A percentile compares a stretch with the other conserved stretches of the same genome.
Evolutionary conservation across 2,113 vertebrate genomes (phyloP).

Genomic region (Prionailurus bengalensis): DNA sequence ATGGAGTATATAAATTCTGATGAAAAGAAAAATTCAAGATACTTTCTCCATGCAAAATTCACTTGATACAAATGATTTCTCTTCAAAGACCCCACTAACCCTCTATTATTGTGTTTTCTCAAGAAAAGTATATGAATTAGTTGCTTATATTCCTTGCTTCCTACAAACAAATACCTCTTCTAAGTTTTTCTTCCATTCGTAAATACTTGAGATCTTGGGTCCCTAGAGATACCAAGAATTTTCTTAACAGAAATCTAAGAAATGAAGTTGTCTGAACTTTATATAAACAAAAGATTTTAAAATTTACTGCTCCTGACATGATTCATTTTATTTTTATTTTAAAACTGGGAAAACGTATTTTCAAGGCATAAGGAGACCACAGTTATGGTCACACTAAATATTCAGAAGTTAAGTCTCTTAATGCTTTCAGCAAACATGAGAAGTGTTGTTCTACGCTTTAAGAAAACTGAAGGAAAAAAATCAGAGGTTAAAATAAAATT

Average conservation of each 20-base stretch:
- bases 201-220: neutral
- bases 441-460: neutral
- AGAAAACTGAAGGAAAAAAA: slow-evolving; percentile 1
- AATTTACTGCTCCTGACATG: neutral
- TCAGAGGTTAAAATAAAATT: slow-evolving; percentile 34
- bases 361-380: neutral
- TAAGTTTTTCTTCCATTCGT: neutral
- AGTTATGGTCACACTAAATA: neutral
- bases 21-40: slow-evolving; percentile 1
- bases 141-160: neutral
- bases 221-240: neutral
- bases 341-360: neutral
- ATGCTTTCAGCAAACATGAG: neutral
- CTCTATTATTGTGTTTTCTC: neutral
- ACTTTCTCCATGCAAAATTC: neutral
- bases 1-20: neutral
- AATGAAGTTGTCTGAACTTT: neutral
- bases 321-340: neutral
- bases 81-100: neutral
- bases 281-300: neutral
- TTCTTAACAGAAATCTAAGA: neutral
- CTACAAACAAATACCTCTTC: neutral
- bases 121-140: neutral
- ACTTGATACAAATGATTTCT: neutral
- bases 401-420: neutral